Evolutionary conservation across 37 sponge, comb jelly and placozoan species (phyloP).

Genomic region (Oopsacas minuta): DNA sequence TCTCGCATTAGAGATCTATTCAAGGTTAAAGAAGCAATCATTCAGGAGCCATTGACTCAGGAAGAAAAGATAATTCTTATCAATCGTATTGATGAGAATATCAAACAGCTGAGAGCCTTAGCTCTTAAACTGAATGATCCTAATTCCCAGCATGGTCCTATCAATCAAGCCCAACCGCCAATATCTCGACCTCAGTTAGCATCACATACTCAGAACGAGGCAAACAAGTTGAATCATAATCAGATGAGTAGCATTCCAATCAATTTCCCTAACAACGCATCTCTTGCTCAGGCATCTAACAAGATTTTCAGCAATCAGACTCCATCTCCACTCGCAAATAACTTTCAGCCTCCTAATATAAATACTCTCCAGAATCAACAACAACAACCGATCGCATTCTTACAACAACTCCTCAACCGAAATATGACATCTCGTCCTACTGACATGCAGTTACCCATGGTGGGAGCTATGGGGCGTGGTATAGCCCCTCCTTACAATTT

Average conservation of each 20-base stretch:
- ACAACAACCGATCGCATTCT: not conserved
- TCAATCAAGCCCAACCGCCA: not conserved
- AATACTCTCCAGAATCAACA: not conserved
- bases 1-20: slow-evolving; percentile 13
- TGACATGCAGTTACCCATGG: not conserved
- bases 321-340: not conserved
- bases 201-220: not conserved
- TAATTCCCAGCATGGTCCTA: not conserved
- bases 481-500: not conserved
- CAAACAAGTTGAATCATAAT: not conserved
- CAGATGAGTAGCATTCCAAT: not conserved
- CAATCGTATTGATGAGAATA: slow-evolving; percentile 2
- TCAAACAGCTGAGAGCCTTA: not conserved
- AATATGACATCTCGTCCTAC: not conserved
- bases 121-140: slow-evolving; percentile 3
- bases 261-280: not conserved
- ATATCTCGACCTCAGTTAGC: not conserved
- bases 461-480: not conserved
- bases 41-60: not conserved
- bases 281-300: not conserved
- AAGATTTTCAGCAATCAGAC: not conserved
- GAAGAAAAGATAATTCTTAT: slow-evolving; percentile 5
- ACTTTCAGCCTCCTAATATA: not conserved
- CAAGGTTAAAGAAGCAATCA: slow-evolving; percentile 8
- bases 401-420: not conserved